Evolutionary conservation across 2,888 invertebrate genomes (phyloP), one percentile per base, ranked within the genome.

Genomic region (Marronus borbonicus): DNA sequence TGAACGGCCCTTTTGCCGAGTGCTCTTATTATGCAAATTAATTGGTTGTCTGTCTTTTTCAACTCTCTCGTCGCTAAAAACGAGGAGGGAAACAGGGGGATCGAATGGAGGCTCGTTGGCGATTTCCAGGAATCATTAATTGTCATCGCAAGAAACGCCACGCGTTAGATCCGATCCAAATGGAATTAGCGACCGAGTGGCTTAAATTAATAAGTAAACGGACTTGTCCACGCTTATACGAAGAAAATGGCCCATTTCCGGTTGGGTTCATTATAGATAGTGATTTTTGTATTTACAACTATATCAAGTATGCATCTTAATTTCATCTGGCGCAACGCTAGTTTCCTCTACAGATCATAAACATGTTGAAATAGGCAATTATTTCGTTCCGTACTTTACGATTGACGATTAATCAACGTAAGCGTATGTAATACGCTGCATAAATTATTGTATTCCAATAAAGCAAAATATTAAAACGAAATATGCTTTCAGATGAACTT

Each of bases 21-120:
- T 68, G 44, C 17, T 66, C 60, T 60, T 60, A 60, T 60, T 60
- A 60, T 60, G 60, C 20, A 60, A 24, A 60, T 20, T 60, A 60
- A 60, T 60, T 60, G 24, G 24, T 60, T 12, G 60, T 24, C 60
- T 20, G 24, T 24, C 12, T 4, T 60, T 28, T 60, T 5, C 60
- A 8, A 12, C 14, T n/a, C 3, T 14, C 8, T 8, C 12, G 44
- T 2, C 44, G 44, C n/a, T 52, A n/a, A 17, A n/a, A 17, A 17
- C 1, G 52, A 52, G 17, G 58, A 17, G 7, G 60, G 55, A 20
- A 24, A 55, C 14, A 12, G 28, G 10, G 28, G 24, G 3, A 24
- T 12, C 12, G 17, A 4, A 0, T 10, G 20, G n/a, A 60, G 20
- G 4, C 17, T 20, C 60, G 28, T 24, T 24, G 20, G 24, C 12